Evolutionary conservation across 2,797 vertebrate species (phyloP).

Genomic region (Kryptopterus vitreolus): DNA sequence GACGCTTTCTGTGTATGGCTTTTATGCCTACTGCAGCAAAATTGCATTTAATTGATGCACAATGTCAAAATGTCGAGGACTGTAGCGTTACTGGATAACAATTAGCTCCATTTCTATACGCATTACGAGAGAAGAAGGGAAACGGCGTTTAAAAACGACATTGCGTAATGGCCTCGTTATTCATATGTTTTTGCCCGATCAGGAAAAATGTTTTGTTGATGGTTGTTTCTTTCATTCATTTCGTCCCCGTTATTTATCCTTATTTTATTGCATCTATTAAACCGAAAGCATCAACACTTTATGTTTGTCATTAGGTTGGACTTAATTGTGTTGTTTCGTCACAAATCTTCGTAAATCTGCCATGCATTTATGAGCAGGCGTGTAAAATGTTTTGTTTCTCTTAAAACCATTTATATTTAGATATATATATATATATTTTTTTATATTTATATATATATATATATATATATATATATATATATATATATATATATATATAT

Average conservation of each 20-base stretch:
- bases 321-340: background rate
- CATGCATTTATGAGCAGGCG: background rate
- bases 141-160: background rate
- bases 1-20: background rate
- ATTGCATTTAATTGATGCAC: background rate
- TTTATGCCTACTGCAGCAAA: background rate
- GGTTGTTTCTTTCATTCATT: background rate
- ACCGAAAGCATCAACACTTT: background rate
- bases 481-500: too few species aligned
- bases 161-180: background rate
- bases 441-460: too few species aligned
- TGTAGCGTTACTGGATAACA: background rate
- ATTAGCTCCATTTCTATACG: background rate
- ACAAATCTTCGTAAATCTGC: background rate
- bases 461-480: too few species aligned
- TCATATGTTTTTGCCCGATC: background rate
- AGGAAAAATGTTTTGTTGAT: background rate
- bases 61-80: background rate
- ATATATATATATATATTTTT: too few species aligned
- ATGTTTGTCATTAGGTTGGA: background rate
- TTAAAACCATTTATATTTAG: background rate
- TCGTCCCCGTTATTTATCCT: background rate
- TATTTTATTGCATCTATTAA: constrained; percentile 5
- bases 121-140: background rate
- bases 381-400: background rate